Evolutionary conservation across 2,113 vertebrate species (phyloP).

Genomic region (Myrmecophaga tridactyla): DNA sequence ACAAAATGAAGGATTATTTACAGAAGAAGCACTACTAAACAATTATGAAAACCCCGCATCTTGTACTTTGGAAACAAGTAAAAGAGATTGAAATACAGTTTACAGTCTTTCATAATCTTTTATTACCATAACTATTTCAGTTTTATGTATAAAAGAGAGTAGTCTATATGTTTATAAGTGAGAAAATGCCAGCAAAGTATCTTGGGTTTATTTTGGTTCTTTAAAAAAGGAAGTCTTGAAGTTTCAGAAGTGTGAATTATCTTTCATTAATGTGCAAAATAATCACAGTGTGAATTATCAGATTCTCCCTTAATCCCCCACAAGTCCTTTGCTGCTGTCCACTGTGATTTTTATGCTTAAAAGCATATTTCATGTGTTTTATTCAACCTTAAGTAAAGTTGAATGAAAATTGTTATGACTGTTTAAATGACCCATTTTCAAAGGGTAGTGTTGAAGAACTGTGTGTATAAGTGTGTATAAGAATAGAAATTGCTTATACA

Average conservation of each 20-base stretch:
- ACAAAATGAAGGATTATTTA: constrained; percentile 97
- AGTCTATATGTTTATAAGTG: no score
- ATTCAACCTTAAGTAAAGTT: constrained; percentile 81
- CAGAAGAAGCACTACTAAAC: constrained; percentile 97
- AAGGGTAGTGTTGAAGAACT: constrained; percentile 53
- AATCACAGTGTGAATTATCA: constrained; percentile 83
- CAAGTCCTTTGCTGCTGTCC: constrained; percentile 82
- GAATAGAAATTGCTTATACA: constrained; percentile 57
- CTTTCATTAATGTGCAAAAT: constrained; percentile 82
- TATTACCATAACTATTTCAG: no score
- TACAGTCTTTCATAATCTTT: no score
- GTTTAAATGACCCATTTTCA: constrained; percentile 69
- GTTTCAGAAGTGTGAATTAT: constrained; percentile 81
- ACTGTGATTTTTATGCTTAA: constrained; percentile 85
- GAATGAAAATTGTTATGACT: constrained; percentile 77
- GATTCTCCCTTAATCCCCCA: constrained; percentile 77
- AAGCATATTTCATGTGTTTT: constrained; percentile 85
- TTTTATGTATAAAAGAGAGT: no score
- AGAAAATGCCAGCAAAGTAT: no score
- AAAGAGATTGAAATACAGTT: no score
- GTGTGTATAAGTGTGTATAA: no score
- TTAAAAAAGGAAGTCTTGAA: constrained; percentile 72
- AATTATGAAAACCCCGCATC: constrained; percentile 87
- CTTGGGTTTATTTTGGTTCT: constrained; percentile 58
- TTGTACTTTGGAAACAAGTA: constrained; percentile 92